A percentile compares a stretch with the other conserved stretches of the same genome.
These are phyloP conservation scores for Metridium senile DNA, from an alignment of 92 coral and sea anemone genomes.

Conservation along the genomic window DNA sequence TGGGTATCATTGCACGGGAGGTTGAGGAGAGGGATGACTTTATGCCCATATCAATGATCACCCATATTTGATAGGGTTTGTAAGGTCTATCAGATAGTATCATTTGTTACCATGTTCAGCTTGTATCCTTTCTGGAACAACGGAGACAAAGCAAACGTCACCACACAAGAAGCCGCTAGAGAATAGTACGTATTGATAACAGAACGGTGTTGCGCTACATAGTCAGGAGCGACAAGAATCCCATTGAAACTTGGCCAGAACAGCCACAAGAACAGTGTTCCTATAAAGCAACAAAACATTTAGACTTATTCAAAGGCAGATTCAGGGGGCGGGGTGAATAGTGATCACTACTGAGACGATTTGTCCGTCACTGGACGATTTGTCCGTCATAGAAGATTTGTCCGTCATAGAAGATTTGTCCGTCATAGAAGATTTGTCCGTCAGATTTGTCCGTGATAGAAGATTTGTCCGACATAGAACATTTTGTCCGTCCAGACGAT, in stretches of 20 bases:
- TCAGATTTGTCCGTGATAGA: too few species aligned
- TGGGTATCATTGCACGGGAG: too few species aligned
- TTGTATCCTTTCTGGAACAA: constrained; percentile 55
- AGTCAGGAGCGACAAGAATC: constrained; percentile 67
- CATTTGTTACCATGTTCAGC: constrained; percentile 56
- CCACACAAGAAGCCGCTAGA: constrained; percentile 58
- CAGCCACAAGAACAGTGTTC: constrained; percentile 79
- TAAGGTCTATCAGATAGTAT: neutral
- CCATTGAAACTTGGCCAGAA: constrained; percentile 88
- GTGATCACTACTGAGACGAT: too few species aligned
- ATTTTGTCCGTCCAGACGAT: too few species aligned
- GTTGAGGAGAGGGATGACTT: too few species aligned
- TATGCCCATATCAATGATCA: neutral
- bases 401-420: too few species aligned
- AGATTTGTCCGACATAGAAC: too few species aligned
- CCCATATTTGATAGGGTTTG: neutral
- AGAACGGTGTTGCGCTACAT: constrained; percentile 65
- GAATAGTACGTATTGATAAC: constrained; percentile 72
- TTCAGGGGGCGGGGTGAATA: too few species aligned
- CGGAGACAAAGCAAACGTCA: constrained; percentile 67
- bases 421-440: too few species aligned
- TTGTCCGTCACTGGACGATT: too few species aligned
- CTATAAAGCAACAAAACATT: constrained; percentile 16
- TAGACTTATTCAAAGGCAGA: too few species aligned
- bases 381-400: too few species aligned